Conservation (phyloP, 1,140 invertebrate species). For the Brachystomella parvula region DNA sequence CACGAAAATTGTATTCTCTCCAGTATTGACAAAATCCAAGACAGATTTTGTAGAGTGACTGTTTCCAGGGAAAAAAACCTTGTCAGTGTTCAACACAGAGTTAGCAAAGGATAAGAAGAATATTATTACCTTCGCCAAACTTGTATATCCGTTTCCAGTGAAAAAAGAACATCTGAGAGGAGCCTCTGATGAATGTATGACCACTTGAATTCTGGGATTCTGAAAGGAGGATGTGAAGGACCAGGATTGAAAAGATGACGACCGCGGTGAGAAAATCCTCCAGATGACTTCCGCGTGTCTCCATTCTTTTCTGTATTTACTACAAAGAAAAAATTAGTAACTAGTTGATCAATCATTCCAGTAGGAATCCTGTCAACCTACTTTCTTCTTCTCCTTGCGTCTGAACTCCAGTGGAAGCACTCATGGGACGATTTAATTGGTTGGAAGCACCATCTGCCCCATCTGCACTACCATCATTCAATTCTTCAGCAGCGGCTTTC, state of each 20-base stretch:
- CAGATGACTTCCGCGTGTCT: slow-evolving; percentile 31
- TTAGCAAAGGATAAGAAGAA: neutral
- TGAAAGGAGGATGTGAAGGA: slow-evolving; percentile 88
- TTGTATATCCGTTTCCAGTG: slow-evolving; percentile 95
- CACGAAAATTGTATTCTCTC: slow-evolving; percentile 97
- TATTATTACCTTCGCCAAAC: slow-evolving; percentile 64
- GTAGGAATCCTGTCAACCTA: neutral
- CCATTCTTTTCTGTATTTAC: slow-evolving; percentile 14
- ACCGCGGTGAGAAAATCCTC: slow-evolving; percentile 36
- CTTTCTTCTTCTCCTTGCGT: slow-evolving; percentile 49
- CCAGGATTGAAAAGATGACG: slow-evolving; percentile 90
- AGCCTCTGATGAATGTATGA: slow-evolving; percentile 96
- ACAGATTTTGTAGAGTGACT: slow-evolving; percentile 94
- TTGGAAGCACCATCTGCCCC: slow-evolving; percentile 4
- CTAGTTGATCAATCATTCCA: neutral
- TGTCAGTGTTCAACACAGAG: neutral
- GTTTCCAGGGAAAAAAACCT: slow-evolving; percentile 38
- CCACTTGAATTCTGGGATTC: slow-evolving; percentile 99
- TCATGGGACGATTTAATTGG: slow-evolving; percentile 40
- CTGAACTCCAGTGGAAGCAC: slow-evolving; percentile 67
- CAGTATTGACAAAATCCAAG: slow-evolving; percentile 94
- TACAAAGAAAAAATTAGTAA: neutral
- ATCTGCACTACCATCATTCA: neutral
- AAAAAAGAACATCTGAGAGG: slow-evolving; percentile 92
- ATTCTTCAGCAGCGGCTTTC: slow-evolving; percentile 14